Percentiles rank a stretch among this genome's conserved stretches.
These are phyloP conservation scores for Ptilodon capucinus DNA, from an alignment of 2,888 invertebrate genomes.

Conservation along the genomic window DNA sequence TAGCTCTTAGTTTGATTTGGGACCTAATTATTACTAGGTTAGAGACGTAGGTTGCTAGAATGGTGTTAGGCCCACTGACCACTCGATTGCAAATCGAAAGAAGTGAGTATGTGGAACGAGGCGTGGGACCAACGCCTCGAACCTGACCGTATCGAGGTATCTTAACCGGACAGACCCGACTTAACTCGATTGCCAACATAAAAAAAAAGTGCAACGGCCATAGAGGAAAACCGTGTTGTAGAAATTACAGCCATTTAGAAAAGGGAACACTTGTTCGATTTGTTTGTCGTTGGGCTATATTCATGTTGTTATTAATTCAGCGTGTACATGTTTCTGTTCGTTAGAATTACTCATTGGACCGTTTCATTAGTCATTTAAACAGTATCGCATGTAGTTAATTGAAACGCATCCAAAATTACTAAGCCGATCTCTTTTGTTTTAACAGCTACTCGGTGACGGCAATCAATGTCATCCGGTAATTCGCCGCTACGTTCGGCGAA, in stretches of 20 bases:
- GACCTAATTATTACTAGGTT: slow-evolving; percentile 15
- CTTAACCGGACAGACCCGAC: slow-evolving; percentile 76
- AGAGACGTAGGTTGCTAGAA: slow-evolving; percentile 28
- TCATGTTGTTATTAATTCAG: slow-evolving; percentile 37
- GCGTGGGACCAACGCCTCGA: slow-evolving; percentile 70
- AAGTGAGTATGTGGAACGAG: slow-evolving; percentile 66
- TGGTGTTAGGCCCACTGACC: slow-evolving; percentile 47
- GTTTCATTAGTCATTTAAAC: slow-evolving; percentile 72
- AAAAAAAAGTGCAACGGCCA: slow-evolving; percentile 52
- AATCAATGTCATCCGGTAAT: slow-evolving; percentile 26
- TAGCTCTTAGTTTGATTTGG: slow-evolving; percentile 2
- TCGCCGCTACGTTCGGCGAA: slow-evolving; percentile 14
- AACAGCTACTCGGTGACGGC: slow-evolving; percentile 20
- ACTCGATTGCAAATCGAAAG: slow-evolving; percentile 51
- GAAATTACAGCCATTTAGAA: slow-evolving; percentile 47
- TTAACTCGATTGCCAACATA: slow-evolving; percentile 53
- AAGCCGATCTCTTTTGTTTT: slow-evolving; percentile 38
- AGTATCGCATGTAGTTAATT: slow-evolving; percentile 67
- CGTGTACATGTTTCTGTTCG: slow-evolving; percentile 58
- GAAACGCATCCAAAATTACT: slow-evolving; percentile 68
- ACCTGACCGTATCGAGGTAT: slow-evolving; percentile 78
- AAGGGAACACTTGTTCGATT: slow-evolving; percentile 31
- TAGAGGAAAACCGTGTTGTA: slow-evolving; percentile 56
- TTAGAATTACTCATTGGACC: slow-evolving; percentile 72
- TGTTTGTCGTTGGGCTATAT: slow-evolving; percentile 27